Evolutionary conservation across 2,113 vertebrate species (phyloP).

Genomic region (Cepphus grylle): DNA sequence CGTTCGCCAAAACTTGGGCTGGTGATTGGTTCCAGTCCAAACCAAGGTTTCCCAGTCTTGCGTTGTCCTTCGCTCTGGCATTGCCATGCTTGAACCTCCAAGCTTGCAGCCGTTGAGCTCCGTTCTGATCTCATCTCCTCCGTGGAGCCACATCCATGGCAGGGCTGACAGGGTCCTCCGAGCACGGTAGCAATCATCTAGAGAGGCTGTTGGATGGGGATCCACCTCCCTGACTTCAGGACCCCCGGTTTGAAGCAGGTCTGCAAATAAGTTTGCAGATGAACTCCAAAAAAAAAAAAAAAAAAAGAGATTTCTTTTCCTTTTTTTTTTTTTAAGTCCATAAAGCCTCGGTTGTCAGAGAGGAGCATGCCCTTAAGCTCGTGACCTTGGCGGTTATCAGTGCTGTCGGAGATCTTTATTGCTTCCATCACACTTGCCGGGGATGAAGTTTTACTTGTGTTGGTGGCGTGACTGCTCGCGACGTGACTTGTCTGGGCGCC

Average conservation of each 20-base stretch:
- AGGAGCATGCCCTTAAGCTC: not conserved
- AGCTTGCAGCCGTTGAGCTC: not conserved
- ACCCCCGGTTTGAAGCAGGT: not conserved
- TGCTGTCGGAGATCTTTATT: not conserved
- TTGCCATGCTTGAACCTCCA: accelerated
- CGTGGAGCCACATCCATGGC: not conserved
- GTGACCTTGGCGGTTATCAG: slow-evolving; percentile 26
- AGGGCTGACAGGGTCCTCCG: not conserved
- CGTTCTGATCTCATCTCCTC: not conserved
- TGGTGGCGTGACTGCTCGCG: not conserved
- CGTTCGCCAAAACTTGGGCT: not conserved
- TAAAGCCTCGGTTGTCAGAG: not conserved
- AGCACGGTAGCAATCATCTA: accelerated
- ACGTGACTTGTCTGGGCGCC: not conserved
- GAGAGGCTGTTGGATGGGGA: not conserved
- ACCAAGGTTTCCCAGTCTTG: too few species aligned
- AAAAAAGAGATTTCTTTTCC: not conserved
- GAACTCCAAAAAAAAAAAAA: too few species aligned
- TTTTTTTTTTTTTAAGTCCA: not conserved
- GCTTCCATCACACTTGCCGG: not conserved
- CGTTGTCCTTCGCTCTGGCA: not conserved
- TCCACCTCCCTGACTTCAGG: not conserved
- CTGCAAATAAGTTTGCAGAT: not conserved
- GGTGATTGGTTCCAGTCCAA: not conserved
- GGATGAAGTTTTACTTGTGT: not conserved